phyloP scores from a whole-genome alignment of 2,888 invertebrate species.

The Galeopsomyia nigrocyanea region DNA sequence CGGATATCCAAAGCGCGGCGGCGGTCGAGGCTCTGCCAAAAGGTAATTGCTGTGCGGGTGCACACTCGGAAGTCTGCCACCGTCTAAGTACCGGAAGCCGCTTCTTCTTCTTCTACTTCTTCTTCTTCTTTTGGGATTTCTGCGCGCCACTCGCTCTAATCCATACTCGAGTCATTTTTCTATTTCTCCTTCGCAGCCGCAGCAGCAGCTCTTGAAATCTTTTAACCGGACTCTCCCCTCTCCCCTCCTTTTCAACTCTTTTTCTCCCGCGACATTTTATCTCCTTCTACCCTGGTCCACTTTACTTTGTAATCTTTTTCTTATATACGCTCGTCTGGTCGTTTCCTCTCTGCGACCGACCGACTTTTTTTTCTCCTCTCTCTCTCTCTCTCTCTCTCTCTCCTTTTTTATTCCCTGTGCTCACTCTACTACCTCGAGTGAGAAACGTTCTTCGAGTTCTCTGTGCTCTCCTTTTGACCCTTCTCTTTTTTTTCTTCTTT shows the following conservation, averaged over 20 bases:
- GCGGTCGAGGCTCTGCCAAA: constrained; percentile 43
- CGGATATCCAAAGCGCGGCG: constrained; percentile 45
- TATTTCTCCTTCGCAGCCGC: constrained; percentile 18
- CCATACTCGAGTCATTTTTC: constrained; percentile 21
- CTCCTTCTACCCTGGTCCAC: constrained; percentile 26
- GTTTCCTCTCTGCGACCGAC: background rate
- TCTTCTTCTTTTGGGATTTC: background rate
- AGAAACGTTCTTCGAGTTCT: background rate
- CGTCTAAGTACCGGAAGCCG: constrained; percentile 59
- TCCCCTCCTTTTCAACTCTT: constrained; percentile 23
- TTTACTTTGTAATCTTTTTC: constrained; percentile 43
- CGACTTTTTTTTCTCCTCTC: constrained; percentile 16
- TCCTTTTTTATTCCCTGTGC: constrained; percentile 2
- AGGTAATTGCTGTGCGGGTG: constrained; percentile 48
- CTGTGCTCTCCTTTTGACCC: background rate
- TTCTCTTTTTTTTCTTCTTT: too few species aligned
- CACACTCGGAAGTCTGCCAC: constrained; percentile 14
- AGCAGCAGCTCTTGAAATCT: constrained; percentile 34
- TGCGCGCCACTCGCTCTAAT: constrained; percentile 13
- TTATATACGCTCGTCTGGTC: constrained; percentile 48
- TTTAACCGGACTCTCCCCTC: constrained; percentile 29
- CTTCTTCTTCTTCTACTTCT: constrained; percentile 43
- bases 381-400: constrained; percentile 15
- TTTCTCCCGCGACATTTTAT: constrained; percentile 18
- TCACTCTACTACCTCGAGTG: background rate